Evolutionary conservation across 2,888 invertebrate species (phyloP).

Genomic region (Cantharis rufa): DNA sequence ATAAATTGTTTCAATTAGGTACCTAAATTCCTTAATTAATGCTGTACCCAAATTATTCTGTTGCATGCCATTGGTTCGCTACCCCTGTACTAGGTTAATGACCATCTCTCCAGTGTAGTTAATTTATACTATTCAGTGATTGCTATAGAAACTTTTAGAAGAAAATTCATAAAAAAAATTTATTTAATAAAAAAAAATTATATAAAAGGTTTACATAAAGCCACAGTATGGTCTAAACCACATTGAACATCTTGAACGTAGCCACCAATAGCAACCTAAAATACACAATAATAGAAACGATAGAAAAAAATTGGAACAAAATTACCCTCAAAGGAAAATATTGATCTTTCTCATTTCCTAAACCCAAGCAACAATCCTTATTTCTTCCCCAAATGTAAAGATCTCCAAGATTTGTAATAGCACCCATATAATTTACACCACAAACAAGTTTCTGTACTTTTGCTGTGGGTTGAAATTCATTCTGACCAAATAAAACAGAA

Average conservation of each 20-base stretch:
- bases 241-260: conserved; percentile 73
- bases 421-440: conserved; percentile 79
- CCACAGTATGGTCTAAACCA: conserved; percentile 85
- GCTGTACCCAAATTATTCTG: too few relatives aligned
- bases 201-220: conserved; percentile 74
- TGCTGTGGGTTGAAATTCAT: conserved; percentile 76
- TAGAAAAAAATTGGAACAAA: conserved; percentile 20
- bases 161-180: neutral
- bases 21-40: too few relatives aligned
- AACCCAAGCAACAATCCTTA: conserved; percentile 79
- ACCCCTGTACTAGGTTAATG: too few relatives aligned
- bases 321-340: conserved; percentile 81
- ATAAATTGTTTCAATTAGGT: too few relatives aligned
- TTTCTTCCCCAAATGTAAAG: conserved; percentile 93
- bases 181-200: conserved; percentile 44
- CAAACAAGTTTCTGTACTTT: conserved; percentile 69
- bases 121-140: too few relatives aligned
- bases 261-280: conserved; percentile 80
- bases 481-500: conserved; percentile 80
- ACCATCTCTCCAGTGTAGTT: too few relatives aligned
- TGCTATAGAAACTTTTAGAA: too few relatives aligned
- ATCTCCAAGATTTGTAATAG: conserved; percentile 81
- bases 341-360: conserved; percentile 81
- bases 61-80: too few relatives aligned
- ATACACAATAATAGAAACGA: conserved; percentile 65